A percentile compares a stretch with the other conserved stretches of the same genome.
These are phyloP conservation scores for Rhabdornis inornatus DNA, from an alignment of 2,113 vertebrate species.

Conservation along the genomic window DNA sequence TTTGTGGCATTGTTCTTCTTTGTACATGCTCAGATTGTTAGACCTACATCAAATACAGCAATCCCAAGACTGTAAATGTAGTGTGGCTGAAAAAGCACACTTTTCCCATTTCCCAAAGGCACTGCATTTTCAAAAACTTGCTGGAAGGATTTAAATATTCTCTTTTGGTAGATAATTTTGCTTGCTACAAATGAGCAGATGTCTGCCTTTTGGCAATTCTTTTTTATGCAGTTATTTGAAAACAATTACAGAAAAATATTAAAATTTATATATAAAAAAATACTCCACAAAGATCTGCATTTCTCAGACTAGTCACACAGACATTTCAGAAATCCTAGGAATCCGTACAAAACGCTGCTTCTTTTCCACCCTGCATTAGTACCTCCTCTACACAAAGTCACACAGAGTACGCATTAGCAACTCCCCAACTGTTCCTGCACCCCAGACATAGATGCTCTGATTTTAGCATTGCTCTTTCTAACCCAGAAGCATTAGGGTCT, in stretches of 20 bases:
- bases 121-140: background rate
- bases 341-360: background rate
- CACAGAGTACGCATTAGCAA: background rate
- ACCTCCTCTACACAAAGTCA: background rate
- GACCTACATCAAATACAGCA: background rate
- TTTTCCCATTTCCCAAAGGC: slow-evolving; percentile 6
- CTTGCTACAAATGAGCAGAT: slow-evolving; percentile 35
- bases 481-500: background rate
- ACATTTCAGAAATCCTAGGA: background rate
- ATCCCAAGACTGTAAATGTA: background rate
- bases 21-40: background rate
- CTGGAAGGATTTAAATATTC: slow-evolving; percentile 34
- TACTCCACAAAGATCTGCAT: background rate
- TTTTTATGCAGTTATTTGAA: slow-evolving; percentile 33
- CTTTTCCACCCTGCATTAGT: background rate
- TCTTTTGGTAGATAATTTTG: background rate
- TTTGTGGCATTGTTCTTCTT: background rate
- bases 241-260: slow-evolving; percentile 54
- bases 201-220: slow-evolving; percentile 49
- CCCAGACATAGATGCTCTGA: background rate
- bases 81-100: background rate
- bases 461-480: background rate
- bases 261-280: background rate
- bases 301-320: background rate
- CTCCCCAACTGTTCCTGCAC: background rate